Base-by-base conservation (phyloP, 2,797 vertebrate genomes). In the Urosaurus nigricauda region DNA sequence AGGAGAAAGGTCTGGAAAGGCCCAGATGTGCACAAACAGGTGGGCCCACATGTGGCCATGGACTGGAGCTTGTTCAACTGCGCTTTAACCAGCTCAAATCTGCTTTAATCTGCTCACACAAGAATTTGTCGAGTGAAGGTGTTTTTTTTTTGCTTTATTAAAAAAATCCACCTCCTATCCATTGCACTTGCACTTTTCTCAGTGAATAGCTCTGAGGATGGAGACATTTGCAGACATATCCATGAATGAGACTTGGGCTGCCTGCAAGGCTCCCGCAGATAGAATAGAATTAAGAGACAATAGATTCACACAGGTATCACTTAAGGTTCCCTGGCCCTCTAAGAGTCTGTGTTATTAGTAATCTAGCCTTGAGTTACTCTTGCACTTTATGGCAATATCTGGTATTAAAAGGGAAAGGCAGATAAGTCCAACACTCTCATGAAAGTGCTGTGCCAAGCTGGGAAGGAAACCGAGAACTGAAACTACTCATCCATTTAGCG, bases 291-390 rank as follows among this genome's bases (percentile, higher is more conserved):
- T 29, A 63, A 63, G 56, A 71, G 53, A 60, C 24, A 12, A 2
- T 21, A 24, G 75, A 5, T 37, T 73, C 16, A 71, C 11, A 26
- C 65, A 51, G 43, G 47, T 56, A 53, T 51, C 79, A 56, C 89
- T 51, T 40, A 16, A 17, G 26, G 32, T 87, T 63, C 68, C 68
- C n/a, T 16, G 26, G 79, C 89, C 5, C 75, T 47, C 0, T 0
- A 47, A 65, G 77, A 47, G 40, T 35, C 75, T 71, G 65, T 17
- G 68, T 83, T 26, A 1, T 74, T 85, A 56, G 83, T 16, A 47
- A 80, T 26, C 65, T 65, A 63, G n/a, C 53, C 75, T 21, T 79
- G 75, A 83, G 63, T 87, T 79, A 84, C 35, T 84, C 16, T 19
- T 56, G 11, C 2, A 21, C 79, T 4, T 65, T 51, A 32, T 43